Percentiles rank a stretch among this genome's conserved stretches.
Conservation (phyloP, 2,888 invertebrate species). For the Teleiodes luculella region DNA sequence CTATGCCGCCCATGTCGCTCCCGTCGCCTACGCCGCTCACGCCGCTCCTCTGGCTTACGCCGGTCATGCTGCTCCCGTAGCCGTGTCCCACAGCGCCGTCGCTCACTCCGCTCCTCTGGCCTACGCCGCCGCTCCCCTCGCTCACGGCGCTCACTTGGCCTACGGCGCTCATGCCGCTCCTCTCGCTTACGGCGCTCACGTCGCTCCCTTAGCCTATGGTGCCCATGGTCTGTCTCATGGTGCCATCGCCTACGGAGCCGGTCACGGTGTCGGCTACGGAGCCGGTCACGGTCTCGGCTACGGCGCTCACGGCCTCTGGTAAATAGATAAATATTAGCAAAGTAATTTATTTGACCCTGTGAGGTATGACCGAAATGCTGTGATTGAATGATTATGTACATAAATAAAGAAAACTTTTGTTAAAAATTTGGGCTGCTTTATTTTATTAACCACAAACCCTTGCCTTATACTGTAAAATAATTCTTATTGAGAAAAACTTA, state of each 20-base stretch:
- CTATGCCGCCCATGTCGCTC: not conserved
- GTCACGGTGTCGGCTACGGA: conserved; percentile 22
- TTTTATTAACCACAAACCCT: not conserved
- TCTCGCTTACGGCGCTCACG: conserved; percentile 22
- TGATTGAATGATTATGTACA: conserved; percentile 33
- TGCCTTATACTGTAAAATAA: too few relatives aligned
- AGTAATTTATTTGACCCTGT: conserved; percentile 32
- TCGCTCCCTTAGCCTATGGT: conserved; percentile 24
- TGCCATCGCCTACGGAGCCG: conserved; percentile 23
- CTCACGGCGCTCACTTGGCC: conserved; percentile 36
- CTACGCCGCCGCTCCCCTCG: conserved; percentile 52
- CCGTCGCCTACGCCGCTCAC: conserved; percentile 35
- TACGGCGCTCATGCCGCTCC: conserved; percentile 21
- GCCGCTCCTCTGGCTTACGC: conserved; percentile 23
- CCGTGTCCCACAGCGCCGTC: conserved; percentile 21
- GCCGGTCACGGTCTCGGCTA: conserved; percentile 24
- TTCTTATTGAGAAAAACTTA: too few relatives aligned
- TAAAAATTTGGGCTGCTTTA: not conserved
- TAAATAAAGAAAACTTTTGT: conserved; percentile 11
- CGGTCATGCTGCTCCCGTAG: conserved; percentile 16
- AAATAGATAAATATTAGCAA: conserved; percentile 1
- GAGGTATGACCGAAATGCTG: conserved; percentile 34
- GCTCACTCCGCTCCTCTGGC: conserved; percentile 46
- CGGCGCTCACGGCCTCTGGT: conserved; percentile 31
- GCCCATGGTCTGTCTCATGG: conserved; percentile 28